Evolutionary conservation across 2,797 vertebrate genomes (phyloP), one percentile per base, ranked within the genome.

Genomic region (Garrulus glandarius): DNA sequence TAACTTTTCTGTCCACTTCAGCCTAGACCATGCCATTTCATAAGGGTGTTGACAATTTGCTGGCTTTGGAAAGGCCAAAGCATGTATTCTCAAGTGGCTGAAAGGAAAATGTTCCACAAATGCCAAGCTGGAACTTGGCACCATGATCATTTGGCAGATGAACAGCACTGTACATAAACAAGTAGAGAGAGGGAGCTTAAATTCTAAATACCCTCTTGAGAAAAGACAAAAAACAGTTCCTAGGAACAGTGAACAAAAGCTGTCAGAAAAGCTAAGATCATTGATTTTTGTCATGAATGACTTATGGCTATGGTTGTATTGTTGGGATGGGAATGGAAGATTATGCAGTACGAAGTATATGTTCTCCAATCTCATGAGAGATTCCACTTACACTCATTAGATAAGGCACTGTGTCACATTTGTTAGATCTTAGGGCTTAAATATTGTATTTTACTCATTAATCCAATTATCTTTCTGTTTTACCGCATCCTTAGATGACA

Each of bases 121-220:
- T 96, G 93, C 95, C 95, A 96, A 94, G 76, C 79, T 96, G 93
- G 85, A 96, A 96, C 84, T 97, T 97, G 95, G 95, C 94, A 94
- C 50, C 11, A 5, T 36, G 82, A 74, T 80, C 83, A 82, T 84
- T 95, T 65, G 63, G 93, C 95, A 92, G 92, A 95, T 50, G 60
- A 96, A 95, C 75, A 81, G 88, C n/a, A 57, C 81, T 89, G 89
- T 47, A 84, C 85, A 93, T 95, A 95, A 97, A 97, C 92, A 96
- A 95, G 91, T 53, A 80, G 36, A 96, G 47, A 75, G 61, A 94
- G 43, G 82, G 84, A 86, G 91, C 86, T 95, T 96, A 75, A 67
- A 78, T 87, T 95, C 93, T 96, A 93, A 98, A 96, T 80, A 89
- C 70, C 29, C 96, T 96, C 94, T 96, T 86, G 96, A 97, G 97